Evolutionary conservation across 2,797 vertebrate genomes (phyloP).

Genomic region (Bovichtus diacanthus): DNA sequence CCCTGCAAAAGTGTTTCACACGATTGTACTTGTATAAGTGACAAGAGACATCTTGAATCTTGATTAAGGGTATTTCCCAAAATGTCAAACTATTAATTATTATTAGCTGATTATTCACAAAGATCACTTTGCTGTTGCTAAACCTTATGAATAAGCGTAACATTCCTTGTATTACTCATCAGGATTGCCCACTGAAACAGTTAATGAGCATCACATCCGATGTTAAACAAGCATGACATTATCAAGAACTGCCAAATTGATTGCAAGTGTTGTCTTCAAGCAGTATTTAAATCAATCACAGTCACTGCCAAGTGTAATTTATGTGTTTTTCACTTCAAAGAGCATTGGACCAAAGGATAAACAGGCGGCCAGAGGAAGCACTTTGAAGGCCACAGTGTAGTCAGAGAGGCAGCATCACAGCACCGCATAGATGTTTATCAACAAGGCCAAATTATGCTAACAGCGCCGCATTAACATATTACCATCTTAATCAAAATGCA

Average conservation of each 20-base stretch:
- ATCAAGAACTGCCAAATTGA: conserved; percentile 69
- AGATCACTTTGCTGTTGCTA: background rate
- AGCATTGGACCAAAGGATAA: conserved; percentile 55
- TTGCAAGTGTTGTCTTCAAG: conserved; percentile 73
- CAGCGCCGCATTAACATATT: conserved; percentile 81
- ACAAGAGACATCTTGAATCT: background rate
- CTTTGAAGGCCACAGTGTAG: conserved; percentile 60
- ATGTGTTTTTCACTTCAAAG: conserved; percentile 78
- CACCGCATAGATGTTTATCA: conserved; percentile 63
- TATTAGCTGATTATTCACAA: background rate
- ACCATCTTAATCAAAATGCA: conserved; percentile 78
- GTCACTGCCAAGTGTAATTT: conserved; percentile 73
- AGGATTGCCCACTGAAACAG: conserved; percentile 38
- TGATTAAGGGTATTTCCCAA: background rate
- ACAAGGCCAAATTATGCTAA: conserved; percentile 84
- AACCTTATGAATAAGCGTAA: background rate
- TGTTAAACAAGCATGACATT: conserved; percentile 76
- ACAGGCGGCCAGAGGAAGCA: conserved; percentile 52
- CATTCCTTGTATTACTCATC: background rate
- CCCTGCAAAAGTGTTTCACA: no score
- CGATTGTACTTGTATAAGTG: no score
- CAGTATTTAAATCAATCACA: conserved; percentile 73
- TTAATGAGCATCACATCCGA: conserved; percentile 49
- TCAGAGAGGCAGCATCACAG: conserved; percentile 77
- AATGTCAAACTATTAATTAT: background rate